Base-by-base conservation (phyloP, 2,888 invertebrate species). In the Odontomyia ornata region DNA sequence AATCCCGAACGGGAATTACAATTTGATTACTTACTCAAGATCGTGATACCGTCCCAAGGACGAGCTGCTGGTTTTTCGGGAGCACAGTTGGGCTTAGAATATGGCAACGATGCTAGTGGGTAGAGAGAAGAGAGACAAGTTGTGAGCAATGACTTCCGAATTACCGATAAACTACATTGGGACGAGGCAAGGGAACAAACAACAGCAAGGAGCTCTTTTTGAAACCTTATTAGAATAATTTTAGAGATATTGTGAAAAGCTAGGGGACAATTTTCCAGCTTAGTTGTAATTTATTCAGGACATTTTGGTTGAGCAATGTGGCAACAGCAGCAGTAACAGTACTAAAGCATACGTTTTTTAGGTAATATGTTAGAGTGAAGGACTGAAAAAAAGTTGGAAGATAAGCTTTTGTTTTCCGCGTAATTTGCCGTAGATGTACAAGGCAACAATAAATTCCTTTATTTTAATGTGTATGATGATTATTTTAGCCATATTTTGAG, bases 261-360 rank as follows among this genome's bases (percentile, higher is more conserved):
- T 25, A 28, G 9, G 30, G 30, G 28, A 28, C 23, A 64, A 64
- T 64, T 64, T 64, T 64, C 64, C 1, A 28, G 27, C 28, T 28
- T 64, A 64, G 64, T 28, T n/a, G 30, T 64, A 64, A 64, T 64
- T 64, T 28, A 64, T 64, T 28, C 64, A 64, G 64, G 64, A 64
- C 30, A 64, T 64, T 64, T 64, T 64, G 15, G 3, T 27, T 64
- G 1, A 15, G n/a, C 30, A 30, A 30, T 18, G 21, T 52, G 52
- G 36, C 36, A 36, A 9, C 36, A 36, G 36, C 36, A 36, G 36
- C 36, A 36, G 36, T 9, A 9, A 36, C 36, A 36, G 3, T 9
- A 36, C 36, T 36, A 5, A 36, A 36, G n/a, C n/a, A n/a, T n/a
- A n/a, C n/a, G n/a, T n/a, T n/a, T n/a, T n/a, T n/a, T n/a, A n/a